phyloP scores from a whole-genome alignment of 2,888 invertebrate species.

The Ectemnius lituratus region DNA sequence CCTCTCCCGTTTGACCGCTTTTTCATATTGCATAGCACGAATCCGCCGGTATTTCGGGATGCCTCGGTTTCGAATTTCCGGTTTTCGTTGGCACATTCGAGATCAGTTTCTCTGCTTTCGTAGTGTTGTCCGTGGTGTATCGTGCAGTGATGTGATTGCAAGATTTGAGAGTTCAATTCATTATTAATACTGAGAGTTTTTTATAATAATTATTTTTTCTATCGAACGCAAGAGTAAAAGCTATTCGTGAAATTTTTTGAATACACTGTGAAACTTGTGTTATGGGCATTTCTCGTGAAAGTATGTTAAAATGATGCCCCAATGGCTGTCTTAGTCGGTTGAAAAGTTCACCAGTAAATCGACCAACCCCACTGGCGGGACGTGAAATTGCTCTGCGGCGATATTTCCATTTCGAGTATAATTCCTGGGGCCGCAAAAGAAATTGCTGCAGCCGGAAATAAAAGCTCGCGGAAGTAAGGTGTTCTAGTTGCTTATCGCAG shows the following conservation, averaged over 20 bases:
- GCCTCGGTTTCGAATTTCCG: too few species aligned
- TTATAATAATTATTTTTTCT: not conserved
- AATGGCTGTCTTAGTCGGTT: too few species aligned
- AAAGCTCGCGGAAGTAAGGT: conserved; percentile 4
- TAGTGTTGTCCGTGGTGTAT: too few species aligned
- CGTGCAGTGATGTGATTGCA: too few species aligned
- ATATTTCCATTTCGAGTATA: not conserved
- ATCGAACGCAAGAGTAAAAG: not conserved
- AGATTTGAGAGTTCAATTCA: too few species aligned
- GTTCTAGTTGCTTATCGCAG: not conserved
- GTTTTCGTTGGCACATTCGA: too few species aligned
- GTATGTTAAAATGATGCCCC: too few species aligned
- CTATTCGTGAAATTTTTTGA: not conserved
- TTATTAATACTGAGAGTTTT: too few species aligned
- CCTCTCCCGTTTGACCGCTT: not conserved
- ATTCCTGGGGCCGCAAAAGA: not conserved
- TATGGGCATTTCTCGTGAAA: too few species aligned
- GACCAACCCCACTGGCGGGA: not conserved
- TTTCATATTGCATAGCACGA: conserved; percentile 3
- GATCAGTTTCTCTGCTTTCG: too few species aligned
- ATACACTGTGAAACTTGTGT: not conserved
- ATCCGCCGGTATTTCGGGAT: not conserved
- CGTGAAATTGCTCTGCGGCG: not conserved
- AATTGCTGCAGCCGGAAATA: not conserved
- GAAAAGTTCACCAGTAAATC: not conserved